Evolutionary conservation across 2,797 vertebrate species (phyloP).

Genomic region (Anguilla pacifica): DNA sequence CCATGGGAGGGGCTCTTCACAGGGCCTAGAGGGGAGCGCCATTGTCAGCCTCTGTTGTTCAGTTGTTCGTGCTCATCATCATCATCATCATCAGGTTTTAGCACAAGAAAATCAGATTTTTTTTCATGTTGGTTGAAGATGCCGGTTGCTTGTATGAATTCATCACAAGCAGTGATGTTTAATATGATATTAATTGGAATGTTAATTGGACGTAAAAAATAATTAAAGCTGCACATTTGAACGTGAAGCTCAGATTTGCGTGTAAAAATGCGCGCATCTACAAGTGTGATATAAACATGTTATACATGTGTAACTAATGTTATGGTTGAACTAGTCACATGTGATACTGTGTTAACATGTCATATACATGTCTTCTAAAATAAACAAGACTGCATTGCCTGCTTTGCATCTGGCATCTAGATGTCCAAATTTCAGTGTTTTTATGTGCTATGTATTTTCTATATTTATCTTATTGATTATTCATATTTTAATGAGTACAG

Average conservation of each 20-base stretch:
- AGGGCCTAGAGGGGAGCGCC: too few relatives aligned
- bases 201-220: too few relatives aligned
- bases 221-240: background rate
- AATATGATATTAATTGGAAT: too few relatives aligned
- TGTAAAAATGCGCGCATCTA: background rate
- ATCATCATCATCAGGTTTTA: background rate
- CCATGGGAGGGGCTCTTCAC: too few relatives aligned
- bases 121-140: background rate
- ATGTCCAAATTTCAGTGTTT: background rate
- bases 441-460: background rate
- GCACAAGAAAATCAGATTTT: background rate
- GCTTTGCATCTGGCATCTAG: background rate
- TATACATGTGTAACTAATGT: background rate
- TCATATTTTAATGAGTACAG: too few relatives aligned
- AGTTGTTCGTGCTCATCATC: slow-evolving; percentile 15
- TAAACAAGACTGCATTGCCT: background rate
- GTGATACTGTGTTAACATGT: background rate
- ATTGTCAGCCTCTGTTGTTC: background rate
- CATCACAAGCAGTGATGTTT: too few relatives aligned
- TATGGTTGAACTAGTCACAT: background rate
- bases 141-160: too few relatives aligned
- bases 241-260: background rate
- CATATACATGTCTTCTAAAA: background rate
- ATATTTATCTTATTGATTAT: background rate
- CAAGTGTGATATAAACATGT: background rate